Evolutionary conservation across 2,113 vertebrate species (phyloP), one percentile per base, ranked within the genome.

Genomic region (Orcinus orca): DNA sequence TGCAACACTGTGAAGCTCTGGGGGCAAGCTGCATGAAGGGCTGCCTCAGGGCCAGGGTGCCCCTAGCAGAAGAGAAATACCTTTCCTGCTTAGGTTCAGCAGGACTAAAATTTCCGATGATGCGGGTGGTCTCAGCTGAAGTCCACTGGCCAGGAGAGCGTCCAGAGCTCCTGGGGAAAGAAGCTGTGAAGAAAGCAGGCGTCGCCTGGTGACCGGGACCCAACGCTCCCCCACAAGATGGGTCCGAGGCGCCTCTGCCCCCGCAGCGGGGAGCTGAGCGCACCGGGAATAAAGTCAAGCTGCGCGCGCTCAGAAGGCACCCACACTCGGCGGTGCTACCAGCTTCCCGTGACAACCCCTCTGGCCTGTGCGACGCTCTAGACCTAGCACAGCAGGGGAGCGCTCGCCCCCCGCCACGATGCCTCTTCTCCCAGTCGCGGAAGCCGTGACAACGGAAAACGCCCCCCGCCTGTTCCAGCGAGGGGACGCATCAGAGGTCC

Each of bases 381-480:
- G 18, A 26, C 36, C 4, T 41, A 2, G 25, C 31, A 26, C 0
- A 1, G 41, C 41, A 9, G 31, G 68, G 20, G 11, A 3, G 20
- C 8, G 1, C 29, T 50, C 25, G 3, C 0, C 29, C 10, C n/a
- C n/a, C 44, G 2, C 26, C 33, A 5, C 8, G 1, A 8, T 3
- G 9, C 63, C 76, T 23, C 18, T 4, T 23, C 41, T 29, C 29
- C 0, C 0, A 0, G 15, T 8, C 36, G 12, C 50, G 38, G 55
- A 8, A 53, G 53, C 44, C 0, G 14, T 0, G 18, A 6, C 31
- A 0, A 33, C 4, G 14, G 65, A 9, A 12, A 25, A 2, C 0
- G 3, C 1, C 4, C 53, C 26, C 33, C 18, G 0, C 0, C 6
- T 18, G 3, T 11, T 13, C 68, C n/a, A 4, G 31, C 41, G 0